Evolutionary conservation across 2,888 invertebrate genomes (phyloP).

Genomic region (Thyatira batis): DNA sequence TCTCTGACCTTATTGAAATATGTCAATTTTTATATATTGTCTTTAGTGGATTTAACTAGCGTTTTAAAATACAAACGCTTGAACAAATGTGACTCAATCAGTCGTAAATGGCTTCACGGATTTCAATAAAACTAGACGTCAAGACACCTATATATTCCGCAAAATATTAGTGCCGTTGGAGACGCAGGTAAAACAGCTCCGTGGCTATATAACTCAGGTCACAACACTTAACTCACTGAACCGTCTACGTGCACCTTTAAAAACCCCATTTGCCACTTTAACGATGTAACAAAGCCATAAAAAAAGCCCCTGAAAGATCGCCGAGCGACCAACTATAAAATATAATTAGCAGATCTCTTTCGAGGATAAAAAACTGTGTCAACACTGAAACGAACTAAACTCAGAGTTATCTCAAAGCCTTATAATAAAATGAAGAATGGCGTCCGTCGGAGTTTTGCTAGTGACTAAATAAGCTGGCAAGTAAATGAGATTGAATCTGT

Average conservation of each 20-base stretch:
- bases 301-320: neutral
- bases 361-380: constrained; percentile 26
- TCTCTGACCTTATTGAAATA: too few relatives aligned
- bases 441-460: constrained; percentile 18
- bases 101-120: too few relatives aligned
- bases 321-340: constrained; percentile 27
- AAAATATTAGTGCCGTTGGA: too few relatives aligned
- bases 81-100: too few relatives aligned
- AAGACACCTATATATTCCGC: too few relatives aligned
- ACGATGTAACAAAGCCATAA: constrained; percentile 1
- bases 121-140: too few relatives aligned
- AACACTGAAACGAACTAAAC: constrained; percentile 17
- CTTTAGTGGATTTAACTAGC: too few relatives aligned
- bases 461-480: constrained; percentile 45
- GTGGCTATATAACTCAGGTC: neutral
- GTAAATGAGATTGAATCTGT: constrained; percentile 53
- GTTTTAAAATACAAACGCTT: too few relatives aligned
- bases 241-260: neutral
- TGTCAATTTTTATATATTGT: too few relatives aligned
- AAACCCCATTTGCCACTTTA: neutral
- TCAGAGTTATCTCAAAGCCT: constrained; percentile 7
- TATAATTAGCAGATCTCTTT: constrained; percentile 31
- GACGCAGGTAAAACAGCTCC: too few relatives aligned
- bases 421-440: constrained; percentile 31
- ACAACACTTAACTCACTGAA: neutral